Base-by-base conservation (phyloP, 2,113 vertebrate species). In the Cricetomys ansorgei region DNA sequence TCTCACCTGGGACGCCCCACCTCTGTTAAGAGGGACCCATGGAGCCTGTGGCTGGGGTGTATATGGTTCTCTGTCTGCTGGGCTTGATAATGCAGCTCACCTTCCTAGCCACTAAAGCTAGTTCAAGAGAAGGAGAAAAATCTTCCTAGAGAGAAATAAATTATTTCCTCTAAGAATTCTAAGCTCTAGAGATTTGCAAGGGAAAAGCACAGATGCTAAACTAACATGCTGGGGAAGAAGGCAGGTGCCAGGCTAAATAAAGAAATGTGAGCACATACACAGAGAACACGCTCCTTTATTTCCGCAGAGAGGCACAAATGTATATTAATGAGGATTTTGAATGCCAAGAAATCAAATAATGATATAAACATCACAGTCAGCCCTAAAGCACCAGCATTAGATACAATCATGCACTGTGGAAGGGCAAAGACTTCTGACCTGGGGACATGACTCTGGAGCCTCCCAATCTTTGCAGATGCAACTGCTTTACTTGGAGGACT, bases 261-360 rank as follows among this genome's bases (percentile, higher is more conserved):
- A 97, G 96, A 96, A 96, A 92, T 95, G 70, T 95, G 89, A 97
- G 90, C 91, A 94, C 72, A 80, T 76, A 96, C 94, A 92, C 88
- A 98, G 94, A 96, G 94, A 62, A 92, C 57, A 9, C 19, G 40
- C 89, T 91, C 92, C 81, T 98, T 97, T 96, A 96, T 93, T 87
- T 96, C 83, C 69, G 93, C 59, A 48, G 96, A 95, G 89, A 98
- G 94, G 70, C 76, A 91, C 7, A 93, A 75, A 86, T 92, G 88
- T 96, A 97, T 98, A 98, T 97, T 95, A 98, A 98, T 97, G 89
- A 97, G 89, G 27, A 92, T 77, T 69, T 37, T 67, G 85, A 97
- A 97, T 96, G 95, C 81, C 88, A 97, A 96, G 84, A 91, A 98
- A 98, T 98, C 96, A 98, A 98, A 97, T 1, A 97, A 96, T 25